Base-by-base conservation (phyloP, 2,113 vertebrate species). In the Heloderma charlesbogerti region DNA sequence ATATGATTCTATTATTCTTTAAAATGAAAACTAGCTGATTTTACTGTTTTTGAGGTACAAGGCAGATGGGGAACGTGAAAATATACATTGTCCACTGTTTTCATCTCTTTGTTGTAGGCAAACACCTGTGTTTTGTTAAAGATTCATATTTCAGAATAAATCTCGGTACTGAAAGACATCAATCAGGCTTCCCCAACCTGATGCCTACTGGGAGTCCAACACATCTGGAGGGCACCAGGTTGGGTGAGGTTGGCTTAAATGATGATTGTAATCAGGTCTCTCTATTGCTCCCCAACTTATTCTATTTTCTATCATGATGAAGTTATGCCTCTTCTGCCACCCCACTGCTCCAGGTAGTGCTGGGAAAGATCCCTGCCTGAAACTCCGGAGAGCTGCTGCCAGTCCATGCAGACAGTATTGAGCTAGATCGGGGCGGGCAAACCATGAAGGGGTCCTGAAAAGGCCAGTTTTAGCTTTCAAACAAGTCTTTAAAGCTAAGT, bases 11-110 rank as follows among this genome's bases (percentile, higher is more conserved):
- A n/a, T 85, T 89, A 9, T 78, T 45, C 4, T 37, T 40, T 48
- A 13, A 88, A 92, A 89, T 84, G 66, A 90, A 75, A 84, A 31
- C 51, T 91, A 27, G 20, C 83, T 94, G 60, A 90, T 80, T 72
- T 84, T 79, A 89, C 86, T 29, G 88, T 92, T 67, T 67, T 66
- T 51, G 89, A 84, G 8, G 20, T 88, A 79, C 45, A 78, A 78
- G 45, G 51, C 34, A 79, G 43, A 54, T 45, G 79, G 7, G 12
- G n/a, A 34, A 88, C 60, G 29, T 87, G 27, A 31, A 88, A 91
- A 78, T 43, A 37, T 43, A 74, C 5, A 45, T 20, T 87, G 27
- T 43, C 45, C 10, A 27, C 45, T 54, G 66, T 9, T 85, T 66
- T 66, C 43, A 78, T 63, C 40, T 85, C 4, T 40, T 25, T 43